Evolutionary conservation across 2,888 invertebrate species (phyloP).

Genomic region (Danaus chrysippus): DNA sequence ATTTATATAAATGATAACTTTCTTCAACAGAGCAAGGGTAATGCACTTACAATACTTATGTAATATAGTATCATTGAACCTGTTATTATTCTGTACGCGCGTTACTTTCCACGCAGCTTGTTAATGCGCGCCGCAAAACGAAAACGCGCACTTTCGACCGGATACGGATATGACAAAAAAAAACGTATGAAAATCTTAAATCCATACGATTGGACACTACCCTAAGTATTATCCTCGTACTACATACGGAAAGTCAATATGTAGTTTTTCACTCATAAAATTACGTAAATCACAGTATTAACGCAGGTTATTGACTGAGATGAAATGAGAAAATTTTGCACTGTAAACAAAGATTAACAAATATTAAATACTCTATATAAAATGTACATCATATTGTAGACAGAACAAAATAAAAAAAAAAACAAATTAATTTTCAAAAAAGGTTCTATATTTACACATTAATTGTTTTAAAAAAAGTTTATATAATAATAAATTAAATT

Average conservation of each 20-base stretch:
- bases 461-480: slow-evolving; percentile 7
- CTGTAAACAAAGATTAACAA: too few relatives aligned
- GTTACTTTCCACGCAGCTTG: slow-evolving; percentile 54
- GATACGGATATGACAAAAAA: slow-evolving; percentile 44
- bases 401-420: too few relatives aligned
- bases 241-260: too few relatives aligned
- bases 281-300: too few relatives aligned
- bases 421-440: too few relatives aligned
- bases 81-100: slow-evolving; percentile 47
- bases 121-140: slow-evolving; percentile 54
- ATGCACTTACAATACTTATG: slow-evolving; percentile 11
- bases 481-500: slow-evolving; percentile 28
- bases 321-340: too few relatives aligned
- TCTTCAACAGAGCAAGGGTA: slow-evolving; percentile 2
- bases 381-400: too few relatives aligned
- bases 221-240: too few relatives aligned
- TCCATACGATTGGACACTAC: slow-evolving; percentile 27
- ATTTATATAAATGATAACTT: neutral
- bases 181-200: slow-evolving; percentile 30
- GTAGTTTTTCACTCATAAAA: too few relatives aligned
- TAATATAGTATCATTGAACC: slow-evolving; percentile 26
- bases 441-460: too few relatives aligned
- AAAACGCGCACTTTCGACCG: slow-evolving; percentile 67
- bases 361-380: too few relatives aligned
- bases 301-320: too few relatives aligned